A percentile compares a stretch with the other conserved stretches of the same genome.
Evolutionary conservation across 1,140 invertebrate genomes (phyloP).

Genomic region (Stenopsyche tienmushanensis): DNA sequence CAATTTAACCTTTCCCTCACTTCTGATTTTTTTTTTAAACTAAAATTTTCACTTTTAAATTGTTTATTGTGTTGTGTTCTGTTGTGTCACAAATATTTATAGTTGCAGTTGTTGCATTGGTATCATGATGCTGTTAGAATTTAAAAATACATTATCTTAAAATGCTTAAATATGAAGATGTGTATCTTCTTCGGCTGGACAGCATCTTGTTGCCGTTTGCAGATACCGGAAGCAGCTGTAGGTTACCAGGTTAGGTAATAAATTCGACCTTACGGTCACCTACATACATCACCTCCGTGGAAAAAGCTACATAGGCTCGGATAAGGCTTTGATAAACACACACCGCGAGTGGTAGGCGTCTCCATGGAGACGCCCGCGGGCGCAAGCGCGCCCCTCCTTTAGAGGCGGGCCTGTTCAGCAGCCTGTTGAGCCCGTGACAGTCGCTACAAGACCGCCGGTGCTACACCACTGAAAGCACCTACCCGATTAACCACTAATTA

Average conservation of each 20-base stretch:
- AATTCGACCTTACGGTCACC: constrained; percentile 24
- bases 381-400: constrained; percentile 47
- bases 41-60: too few species aligned
- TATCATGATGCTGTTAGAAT: too few species aligned
- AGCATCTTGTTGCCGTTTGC: too few species aligned
- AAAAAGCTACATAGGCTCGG: constrained; percentile 11
- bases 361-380: constrained; percentile 48
- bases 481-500: background rate
- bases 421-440: constrained; percentile 51
- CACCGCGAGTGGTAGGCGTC: constrained; percentile 47
- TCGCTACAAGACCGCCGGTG: constrained; percentile 36
- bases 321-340: constrained; percentile 33
- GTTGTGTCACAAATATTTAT: too few species aligned
- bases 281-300: constrained; percentile 6
- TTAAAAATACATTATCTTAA: too few species aligned
- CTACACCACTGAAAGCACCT: constrained; percentile 40
- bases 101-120: too few species aligned
- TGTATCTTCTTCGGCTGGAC: too few species aligned
- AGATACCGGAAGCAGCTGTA: constrained; percentile 5
- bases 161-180: too few species aligned
- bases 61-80: too few species aligned
- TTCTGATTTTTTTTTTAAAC: too few species aligned
- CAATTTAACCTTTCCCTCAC: too few species aligned
- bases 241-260: constrained; percentile 31
- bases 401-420: constrained; percentile 46